phyloP scores from a whole-genome alignment of 2,113 vertebrate species.

The Toxostoma redivivum region DNA sequence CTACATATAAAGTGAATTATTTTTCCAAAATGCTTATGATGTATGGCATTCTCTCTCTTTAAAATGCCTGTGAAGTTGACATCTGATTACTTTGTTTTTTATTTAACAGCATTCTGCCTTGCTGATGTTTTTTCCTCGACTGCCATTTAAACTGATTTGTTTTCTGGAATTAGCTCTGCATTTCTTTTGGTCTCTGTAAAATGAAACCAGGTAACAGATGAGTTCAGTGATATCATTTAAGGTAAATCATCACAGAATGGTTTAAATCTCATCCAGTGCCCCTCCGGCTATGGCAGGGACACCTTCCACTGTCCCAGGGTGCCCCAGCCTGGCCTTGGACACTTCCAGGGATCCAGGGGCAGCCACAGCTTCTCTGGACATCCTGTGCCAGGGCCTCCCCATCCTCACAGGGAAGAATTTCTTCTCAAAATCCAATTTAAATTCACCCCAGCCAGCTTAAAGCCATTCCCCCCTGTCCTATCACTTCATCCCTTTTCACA shows the following conservation, averaged over 20 bases:
- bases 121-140: neutral
- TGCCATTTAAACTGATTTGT: neutral
- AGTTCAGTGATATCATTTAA: neutral
- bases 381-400: neutral
- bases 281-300: neutral
- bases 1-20: neutral
- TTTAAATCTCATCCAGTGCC: neutral
- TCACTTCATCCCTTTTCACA: neutral
- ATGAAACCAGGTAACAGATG: neutral
- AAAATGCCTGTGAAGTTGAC: neutral
- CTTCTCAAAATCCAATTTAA: neutral
- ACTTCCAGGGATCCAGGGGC: neutral
- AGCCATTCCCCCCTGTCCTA: neutral
- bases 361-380: neutral
- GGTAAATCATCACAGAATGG: neutral
- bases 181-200: neutral
- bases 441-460: neutral
- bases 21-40: neutral
- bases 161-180: neutral
- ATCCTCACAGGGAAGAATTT: accelerated
- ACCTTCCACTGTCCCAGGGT: accelerated
- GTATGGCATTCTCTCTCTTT: neutral
- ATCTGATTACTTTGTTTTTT: neutral
- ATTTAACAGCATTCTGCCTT: neutral
- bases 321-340: neutral